Evolutionary conservation across 2,888 invertebrate species (phyloP).

Genomic region (Nomada fabriciana): DNA sequence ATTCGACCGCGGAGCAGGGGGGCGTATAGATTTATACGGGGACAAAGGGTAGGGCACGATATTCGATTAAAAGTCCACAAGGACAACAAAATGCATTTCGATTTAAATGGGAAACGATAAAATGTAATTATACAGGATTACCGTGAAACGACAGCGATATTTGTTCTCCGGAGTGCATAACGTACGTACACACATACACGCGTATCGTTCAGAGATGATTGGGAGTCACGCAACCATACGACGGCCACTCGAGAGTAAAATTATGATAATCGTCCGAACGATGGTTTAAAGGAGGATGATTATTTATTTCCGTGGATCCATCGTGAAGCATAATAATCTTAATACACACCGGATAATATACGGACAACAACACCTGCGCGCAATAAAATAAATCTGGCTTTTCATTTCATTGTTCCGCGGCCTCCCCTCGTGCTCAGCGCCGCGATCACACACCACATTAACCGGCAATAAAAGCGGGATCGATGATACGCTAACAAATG

Average conservation of each 20-base stretch:
- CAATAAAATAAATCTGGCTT: slow-evolving; percentile 74
- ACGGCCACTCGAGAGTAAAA: slow-evolving; percentile 38
- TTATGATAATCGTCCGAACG: slow-evolving; percentile 57
- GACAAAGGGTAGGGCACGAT: slow-evolving; percentile 23
- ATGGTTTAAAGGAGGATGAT: slow-evolving; percentile 24
- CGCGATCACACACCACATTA: slow-evolving; percentile 75
- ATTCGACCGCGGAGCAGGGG: slow-evolving; percentile 35
- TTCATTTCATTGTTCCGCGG: slow-evolving; percentile 68
- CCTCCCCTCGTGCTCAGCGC: slow-evolving; percentile 49
- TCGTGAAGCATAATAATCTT: slow-evolving; percentile 48
- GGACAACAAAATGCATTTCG: slow-evolving; percentile 50
- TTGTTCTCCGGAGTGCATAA: background rate
- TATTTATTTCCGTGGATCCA: slow-evolving; percentile 66
- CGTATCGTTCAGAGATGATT: background rate
- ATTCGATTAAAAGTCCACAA: slow-evolving; percentile 49
- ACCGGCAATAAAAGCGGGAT: slow-evolving; percentile 71
- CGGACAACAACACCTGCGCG: slow-evolving; percentile 71
- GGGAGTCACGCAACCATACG: background rate
- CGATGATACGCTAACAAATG: slow-evolving; percentile 65
- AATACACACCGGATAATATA: slow-evolving; percentile 63
- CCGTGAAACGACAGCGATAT: slow-evolving; percentile 28
- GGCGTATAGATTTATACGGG: slow-evolving; percentile 35
- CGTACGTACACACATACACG: too few relatives aligned
- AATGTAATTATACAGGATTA: slow-evolving; percentile 35
- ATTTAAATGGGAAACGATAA: slow-evolving; percentile 51